Percentiles rank a stretch among this genome's conserved stretches.
These are phyloP conservation scores for Pardosa pseudoannulata DNA, from an alignment of 2,888 invertebrate species.

Conservation along the genomic window DNA sequence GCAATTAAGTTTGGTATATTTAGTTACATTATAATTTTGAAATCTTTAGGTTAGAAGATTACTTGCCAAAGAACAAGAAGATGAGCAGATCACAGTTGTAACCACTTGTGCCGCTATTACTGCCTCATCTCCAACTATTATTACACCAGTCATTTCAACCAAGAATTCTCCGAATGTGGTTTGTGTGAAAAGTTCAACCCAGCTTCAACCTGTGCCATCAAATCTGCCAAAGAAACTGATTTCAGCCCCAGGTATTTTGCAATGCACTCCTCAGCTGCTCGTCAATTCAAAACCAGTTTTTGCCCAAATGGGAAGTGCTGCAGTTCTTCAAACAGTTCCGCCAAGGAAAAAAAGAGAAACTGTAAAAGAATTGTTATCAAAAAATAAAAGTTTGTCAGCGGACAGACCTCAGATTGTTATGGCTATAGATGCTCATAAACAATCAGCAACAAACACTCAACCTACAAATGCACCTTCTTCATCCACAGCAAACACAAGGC, in stretches of 20 bases:
- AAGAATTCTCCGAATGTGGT: background rate
- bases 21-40: too few species aligned
- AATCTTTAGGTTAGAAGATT: slow-evolving; percentile 5
- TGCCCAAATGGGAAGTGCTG: background rate
- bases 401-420: slow-evolving; percentile 22
- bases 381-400: background rate
- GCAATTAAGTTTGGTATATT: too few species aligned
- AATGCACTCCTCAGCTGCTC: slow-evolving; percentile 22
- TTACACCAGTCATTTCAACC: background rate
- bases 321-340: background rate
- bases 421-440: slow-evolving; percentile 12
- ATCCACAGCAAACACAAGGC: background rate
- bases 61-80: slow-evolving; percentile 31
- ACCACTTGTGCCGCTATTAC: background rate
- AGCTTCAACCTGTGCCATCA: background rate
- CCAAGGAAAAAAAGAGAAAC: background rate
- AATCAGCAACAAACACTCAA: background rate
- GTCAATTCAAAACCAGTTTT: slow-evolving; percentile 18
- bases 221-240: background rate
- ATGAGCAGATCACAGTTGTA: background rate
- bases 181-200: background rate
- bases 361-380: slow-evolving; percentile 1
- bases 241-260: slow-evolving; percentile 23
- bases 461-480: background rate
- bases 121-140: background rate